Evolutionary conservation across 1,140 invertebrate genomes (phyloP), one percentile per base, ranked within the genome.

Genomic region (Coenobita brevimanus): DNA sequence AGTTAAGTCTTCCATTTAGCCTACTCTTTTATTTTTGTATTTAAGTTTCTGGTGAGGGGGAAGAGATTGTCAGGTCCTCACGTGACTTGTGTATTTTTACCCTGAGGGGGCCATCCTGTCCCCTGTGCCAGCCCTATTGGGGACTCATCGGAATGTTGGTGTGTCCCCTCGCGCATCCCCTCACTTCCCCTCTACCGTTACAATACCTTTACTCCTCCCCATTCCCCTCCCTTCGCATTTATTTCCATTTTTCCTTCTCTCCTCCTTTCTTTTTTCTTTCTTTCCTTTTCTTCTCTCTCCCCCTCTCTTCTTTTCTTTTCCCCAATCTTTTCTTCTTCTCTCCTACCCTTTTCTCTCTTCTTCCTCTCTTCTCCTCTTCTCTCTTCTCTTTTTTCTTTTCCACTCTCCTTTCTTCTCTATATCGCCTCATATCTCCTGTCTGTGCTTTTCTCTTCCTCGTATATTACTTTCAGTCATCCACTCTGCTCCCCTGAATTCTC

Each of bases 191-290:
- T 50, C 54, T 46, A 75, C 75, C 89, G 71, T 46, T 89, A 57
- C 87, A 50, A 43, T 67, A 62, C 84, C 71, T 57, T 81, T 60
- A 57, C 84, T 87, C 60, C 64, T 57, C 57, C 76, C 50, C 73
- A 67, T 79, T 89, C 30, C 27, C 67, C 76, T 38, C 67, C 69
- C 69, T 57, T 69, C 21, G 30, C 84, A 50, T 90, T 90, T 89
- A 83, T 91, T 89, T 79, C 36, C 73, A 41, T 15, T 76, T 54
- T 62, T 62, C 21, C 46, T 36, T n/a, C 43, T 67, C 50, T 38
- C 46, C 50, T 30, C 24, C 30, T 24, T 41, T 43, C 17, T 15
- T 17, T 10, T 76, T 30, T 10, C 17, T 36, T 21, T 89, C 89
- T 83, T 90, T 89, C 79, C 36, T 67, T 54, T 13, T 76, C 54